Evolutionary conservation across 2,888 invertebrate genomes (phyloP).

Genomic region (Agrochola lychnidis): DNA sequence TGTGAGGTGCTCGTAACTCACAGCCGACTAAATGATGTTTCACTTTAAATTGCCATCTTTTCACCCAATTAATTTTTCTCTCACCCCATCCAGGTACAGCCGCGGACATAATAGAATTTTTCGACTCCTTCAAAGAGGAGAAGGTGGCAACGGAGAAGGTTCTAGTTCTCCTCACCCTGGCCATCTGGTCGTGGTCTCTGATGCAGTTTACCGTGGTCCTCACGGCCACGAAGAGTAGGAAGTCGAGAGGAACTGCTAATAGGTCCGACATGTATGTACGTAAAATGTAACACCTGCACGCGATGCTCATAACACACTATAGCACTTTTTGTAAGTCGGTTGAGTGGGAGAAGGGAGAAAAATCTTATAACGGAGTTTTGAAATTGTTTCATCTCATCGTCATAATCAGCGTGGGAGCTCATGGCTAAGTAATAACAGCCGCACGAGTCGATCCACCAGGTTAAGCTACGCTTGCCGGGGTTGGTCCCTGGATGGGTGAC

Average conservation of each 20-base stretch:
- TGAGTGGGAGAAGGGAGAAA: slow-evolving; percentile 5
- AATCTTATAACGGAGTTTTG: too few relatives aligned
- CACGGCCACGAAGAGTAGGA: slow-evolving; percentile 96
- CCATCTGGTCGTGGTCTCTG: slow-evolving; percentile 98
- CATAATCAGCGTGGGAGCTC: too few relatives aligned
- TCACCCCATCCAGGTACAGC: slow-evolving; percentile 93
- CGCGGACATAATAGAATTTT: slow-evolving; percentile 98
- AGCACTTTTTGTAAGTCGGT: slow-evolving; percentile 40
- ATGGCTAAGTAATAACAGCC: too few relatives aligned
- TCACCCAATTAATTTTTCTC: too few relatives aligned
- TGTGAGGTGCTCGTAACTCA: too few relatives aligned
- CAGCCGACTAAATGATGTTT: too few relatives aligned
- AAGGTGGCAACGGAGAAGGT: slow-evolving; percentile 94
- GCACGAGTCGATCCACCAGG: too few relatives aligned
- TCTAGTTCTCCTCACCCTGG: slow-evolving; percentile 95
- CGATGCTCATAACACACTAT: slow-evolving; percentile 46
- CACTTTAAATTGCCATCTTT: too few relatives aligned
- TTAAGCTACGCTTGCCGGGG: too few relatives aligned
- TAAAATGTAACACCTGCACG: slow-evolving; percentile 60
- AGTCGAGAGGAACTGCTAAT: slow-evolving; percentile 92
- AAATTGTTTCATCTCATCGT: too few relatives aligned
- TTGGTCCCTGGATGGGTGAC: too few relatives aligned
- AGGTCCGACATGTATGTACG: slow-evolving; percentile 90
- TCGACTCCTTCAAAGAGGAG: slow-evolving; percentile 98
- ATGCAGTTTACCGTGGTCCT: slow-evolving; percentile 98